Base-by-base conservation (phyloP, 2,888 invertebrate genomes). In the Anticlea derivata region DNA sequence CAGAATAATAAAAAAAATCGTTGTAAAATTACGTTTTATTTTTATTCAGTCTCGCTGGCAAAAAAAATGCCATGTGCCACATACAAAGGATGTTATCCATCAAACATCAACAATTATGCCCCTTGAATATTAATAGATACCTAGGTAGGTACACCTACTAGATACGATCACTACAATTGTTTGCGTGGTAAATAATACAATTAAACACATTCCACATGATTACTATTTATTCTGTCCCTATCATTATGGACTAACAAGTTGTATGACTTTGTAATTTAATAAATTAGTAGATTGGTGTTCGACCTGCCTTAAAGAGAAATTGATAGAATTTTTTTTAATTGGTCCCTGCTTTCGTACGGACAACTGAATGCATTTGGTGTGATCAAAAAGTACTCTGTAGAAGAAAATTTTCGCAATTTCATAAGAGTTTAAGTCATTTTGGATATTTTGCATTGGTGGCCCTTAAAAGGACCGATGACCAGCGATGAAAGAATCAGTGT, bases 81-180 rank as follows among this genome's bases (percentile, higher is more conserved):
- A 35, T 47, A 54, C 62, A 55, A 64, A 75, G 78, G 78, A 80
- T 75, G 75, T 68, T 69, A 79, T 80, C 80, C 74, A 77, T 80
- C 80, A 80, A 64, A 66, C 68, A 73, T 68, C 58, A 66, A 64
- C 55, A 60, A 65, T 66, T 61, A 67, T 66, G 59, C 56, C 61
- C 57, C 60, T 59, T 66, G 70, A 71, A 78, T 78, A 77, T 72
- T 68, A 66, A 69, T 68, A 49, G 54, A 52, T n/a, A 33, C 2
- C 11, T 26, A n/a, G n/a, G n/a, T 17, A 17, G 2, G 2, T 17
- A 17, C 17, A 17, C 17, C 34, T 43, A 7, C 1, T 43, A 50
- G 57, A 56, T 61, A 58, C 38, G 34, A 60, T 60, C 60, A 35
- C 52, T 43, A 45, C 55, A 52, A 46, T 54, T 58, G 55, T 57